Evolutionary conservation across 2,888 invertebrate species (phyloP).

Genomic region (Meta bourneti): DNA sequence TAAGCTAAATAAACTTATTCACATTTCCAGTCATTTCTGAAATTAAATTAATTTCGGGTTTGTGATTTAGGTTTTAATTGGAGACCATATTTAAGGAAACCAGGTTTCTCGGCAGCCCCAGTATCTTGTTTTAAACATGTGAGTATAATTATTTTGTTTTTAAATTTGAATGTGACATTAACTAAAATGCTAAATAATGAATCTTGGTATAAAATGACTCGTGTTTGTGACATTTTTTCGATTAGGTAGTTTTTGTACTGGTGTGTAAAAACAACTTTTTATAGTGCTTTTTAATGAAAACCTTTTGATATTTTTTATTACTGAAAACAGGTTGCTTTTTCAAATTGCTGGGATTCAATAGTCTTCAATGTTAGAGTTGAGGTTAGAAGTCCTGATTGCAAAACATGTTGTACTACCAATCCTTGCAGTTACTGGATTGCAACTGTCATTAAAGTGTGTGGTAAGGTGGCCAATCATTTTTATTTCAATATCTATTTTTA

Average conservation of each 20-base stretch:
- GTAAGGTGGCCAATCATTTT: constrained; percentile 80
- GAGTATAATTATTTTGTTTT: constrained; percentile 76
- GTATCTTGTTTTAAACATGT: constrained; percentile 92
- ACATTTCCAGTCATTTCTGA: too few relatives aligned
- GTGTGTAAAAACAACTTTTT: not conserved
- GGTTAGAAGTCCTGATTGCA: constrained; percentile 91
- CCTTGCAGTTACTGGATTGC: constrained; percentile 94
- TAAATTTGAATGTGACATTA: not conserved
- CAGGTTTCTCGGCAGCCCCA: constrained; percentile 88
- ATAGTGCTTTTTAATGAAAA: not conserved
- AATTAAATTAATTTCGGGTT: not conserved
- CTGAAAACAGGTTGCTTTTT: constrained; percentile 87
- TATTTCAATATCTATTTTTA: not conserved
- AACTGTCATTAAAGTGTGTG: constrained; percentile 93
- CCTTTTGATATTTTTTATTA: not conserved
- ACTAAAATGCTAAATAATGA: not conserved
- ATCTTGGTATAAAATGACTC: too few relatives aligned
- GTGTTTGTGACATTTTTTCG: not conserved
- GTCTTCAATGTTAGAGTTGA: constrained; percentile 91
- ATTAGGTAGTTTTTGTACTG: not conserved
- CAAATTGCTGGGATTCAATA: constrained; percentile 93
- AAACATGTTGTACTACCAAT: constrained; percentile 54
- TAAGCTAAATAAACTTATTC: too few relatives aligned
- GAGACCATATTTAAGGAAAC: constrained; percentile 81
- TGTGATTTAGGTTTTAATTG: constrained; percentile 77